phyloP scores from a whole-genome alignment of 2,113 vertebrate genomes.

The Rutilus rutilus region DNA sequence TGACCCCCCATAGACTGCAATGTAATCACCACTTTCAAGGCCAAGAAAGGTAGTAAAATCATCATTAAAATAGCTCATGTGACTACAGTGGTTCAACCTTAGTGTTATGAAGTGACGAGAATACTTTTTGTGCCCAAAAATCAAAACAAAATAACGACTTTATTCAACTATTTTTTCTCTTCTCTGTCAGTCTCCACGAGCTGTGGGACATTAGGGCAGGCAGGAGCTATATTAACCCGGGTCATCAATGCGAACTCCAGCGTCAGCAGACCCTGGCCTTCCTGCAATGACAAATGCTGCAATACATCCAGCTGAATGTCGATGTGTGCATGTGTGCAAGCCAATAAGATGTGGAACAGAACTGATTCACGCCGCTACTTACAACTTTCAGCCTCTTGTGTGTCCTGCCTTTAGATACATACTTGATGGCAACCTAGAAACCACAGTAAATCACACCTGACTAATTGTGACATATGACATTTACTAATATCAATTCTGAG shows the following conservation, averaged over 20 bases:
- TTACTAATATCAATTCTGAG: background rate
- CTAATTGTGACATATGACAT: background rate
- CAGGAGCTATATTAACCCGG: slow-evolving; percentile 52
- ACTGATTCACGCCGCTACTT: slow-evolving; percentile 34
- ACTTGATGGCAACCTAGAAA: slow-evolving; percentile 67
- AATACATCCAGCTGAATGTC: slow-evolving; percentile 36
- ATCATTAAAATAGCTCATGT: no score
- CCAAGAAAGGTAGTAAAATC: no score
- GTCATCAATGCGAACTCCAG: slow-evolving; percentile 64
- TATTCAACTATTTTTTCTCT: no score
- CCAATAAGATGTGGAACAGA: background rate
- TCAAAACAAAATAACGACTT: no score
- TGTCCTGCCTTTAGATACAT: slow-evolving; percentile 56
- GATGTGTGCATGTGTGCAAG: background rate
- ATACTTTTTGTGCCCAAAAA: no score
- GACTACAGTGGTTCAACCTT: no score
- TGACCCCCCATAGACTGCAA: no score
- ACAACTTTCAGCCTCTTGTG: slow-evolving; percentile 61
- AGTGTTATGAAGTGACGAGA: no score
- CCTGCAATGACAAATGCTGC: slow-evolving; percentile 35
- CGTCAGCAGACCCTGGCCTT: background rate
- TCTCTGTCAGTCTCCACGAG: slow-evolving; percentile 45
- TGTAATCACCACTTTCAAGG: no score
- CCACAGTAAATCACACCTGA: background rate
- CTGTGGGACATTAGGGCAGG: slow-evolving; percentile 1